Conservation (phyloP, 2,797 vertebrate genomes). For the Dermochelys coriacea region DNA sequence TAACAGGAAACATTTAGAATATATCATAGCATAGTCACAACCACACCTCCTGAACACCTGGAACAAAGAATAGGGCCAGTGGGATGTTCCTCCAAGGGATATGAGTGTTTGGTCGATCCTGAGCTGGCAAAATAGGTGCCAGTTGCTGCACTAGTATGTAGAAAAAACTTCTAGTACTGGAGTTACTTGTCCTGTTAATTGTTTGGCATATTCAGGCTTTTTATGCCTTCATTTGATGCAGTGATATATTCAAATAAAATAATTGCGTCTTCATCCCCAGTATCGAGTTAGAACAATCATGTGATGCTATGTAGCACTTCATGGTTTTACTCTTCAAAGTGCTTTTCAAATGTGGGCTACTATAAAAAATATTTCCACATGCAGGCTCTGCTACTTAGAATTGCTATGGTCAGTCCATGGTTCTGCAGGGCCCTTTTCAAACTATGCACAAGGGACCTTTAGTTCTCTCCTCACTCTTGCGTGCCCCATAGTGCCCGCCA, state of each 20-base stretch:
- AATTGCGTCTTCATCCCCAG: slow-evolving; percentile 48
- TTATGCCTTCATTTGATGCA: slow-evolving; percentile 59
- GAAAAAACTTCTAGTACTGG: not conserved
- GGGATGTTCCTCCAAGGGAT: not conserved
- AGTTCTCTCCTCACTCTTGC: not conserved
- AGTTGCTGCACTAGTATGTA: slow-evolving; percentile 16
- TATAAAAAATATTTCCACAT: not conserved
- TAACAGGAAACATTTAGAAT: slow-evolving; percentile 63
- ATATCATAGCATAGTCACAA: slow-evolving; percentile 45
- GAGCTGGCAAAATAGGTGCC: not conserved
- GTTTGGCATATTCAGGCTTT: slow-evolving; percentile 48
- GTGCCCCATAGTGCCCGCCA: not conserved
- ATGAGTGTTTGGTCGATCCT: not conserved
- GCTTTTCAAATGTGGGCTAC: not conserved
- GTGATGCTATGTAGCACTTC: not conserved
- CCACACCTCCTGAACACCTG: slow-evolving; percentile 46
- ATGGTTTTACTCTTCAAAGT: slow-evolving; percentile 11
- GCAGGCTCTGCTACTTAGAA: rapidly evolving
- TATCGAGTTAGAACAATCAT: slow-evolving; percentile 43
- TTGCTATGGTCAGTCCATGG: not conserved
- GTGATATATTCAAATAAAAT: slow-evolving; percentile 65
- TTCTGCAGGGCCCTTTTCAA: not conserved
- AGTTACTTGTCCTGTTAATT: not conserved
- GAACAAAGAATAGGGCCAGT: slow-evolving; percentile 33
- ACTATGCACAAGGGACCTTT: not conserved